These are phyloP conservation scores for Ganaspis sp. DNA, from an alignment of 1,140 invertebrate species.

Conservation along the genomic window DNA sequence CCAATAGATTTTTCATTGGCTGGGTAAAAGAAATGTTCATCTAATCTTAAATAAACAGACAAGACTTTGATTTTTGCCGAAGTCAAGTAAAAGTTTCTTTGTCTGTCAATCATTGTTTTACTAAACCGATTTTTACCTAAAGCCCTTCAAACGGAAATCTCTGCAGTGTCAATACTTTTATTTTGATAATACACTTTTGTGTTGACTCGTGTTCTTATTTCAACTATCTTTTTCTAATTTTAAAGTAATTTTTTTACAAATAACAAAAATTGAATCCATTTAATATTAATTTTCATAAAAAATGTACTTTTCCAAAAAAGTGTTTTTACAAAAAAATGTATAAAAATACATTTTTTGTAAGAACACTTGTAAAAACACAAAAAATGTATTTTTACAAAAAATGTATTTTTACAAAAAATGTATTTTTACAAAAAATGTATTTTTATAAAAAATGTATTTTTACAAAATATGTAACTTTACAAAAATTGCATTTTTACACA, in stretches of 20 bases:
- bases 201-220: background rate
- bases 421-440: too few relatives aligned
- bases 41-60: constrained; percentile 62
- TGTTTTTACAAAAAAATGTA: too few relatives aligned
- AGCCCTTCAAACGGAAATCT: constrained; percentile 48
- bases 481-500: too few relatives aligned
- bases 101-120: constrained; percentile 50
- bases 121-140: constrained; percentile 53
- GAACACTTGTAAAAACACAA: too few relatives aligned
- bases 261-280: background rate
- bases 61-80: constrained; percentile 56
- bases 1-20: constrained; percentile 48
- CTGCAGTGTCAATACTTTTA: constrained; percentile 50
- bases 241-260: background rate
- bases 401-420: too few relatives aligned
- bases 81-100: constrained; percentile 54
- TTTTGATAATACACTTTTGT: background rate
- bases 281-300: too few relatives aligned
- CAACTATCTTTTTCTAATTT: background rate
- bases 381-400: too few relatives aligned
- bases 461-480: too few relatives aligned
- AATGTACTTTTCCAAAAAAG: too few relatives aligned
- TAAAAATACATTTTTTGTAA: too few relatives aligned
- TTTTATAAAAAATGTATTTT: too few relatives aligned
- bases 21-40: constrained; percentile 57